Percentiles rank a stretch among this genome's conserved stretches.
phyloP scores from a whole-genome alignment of 2,113 vertebrate species.

The Ivindomyrus marchei region DNA sequence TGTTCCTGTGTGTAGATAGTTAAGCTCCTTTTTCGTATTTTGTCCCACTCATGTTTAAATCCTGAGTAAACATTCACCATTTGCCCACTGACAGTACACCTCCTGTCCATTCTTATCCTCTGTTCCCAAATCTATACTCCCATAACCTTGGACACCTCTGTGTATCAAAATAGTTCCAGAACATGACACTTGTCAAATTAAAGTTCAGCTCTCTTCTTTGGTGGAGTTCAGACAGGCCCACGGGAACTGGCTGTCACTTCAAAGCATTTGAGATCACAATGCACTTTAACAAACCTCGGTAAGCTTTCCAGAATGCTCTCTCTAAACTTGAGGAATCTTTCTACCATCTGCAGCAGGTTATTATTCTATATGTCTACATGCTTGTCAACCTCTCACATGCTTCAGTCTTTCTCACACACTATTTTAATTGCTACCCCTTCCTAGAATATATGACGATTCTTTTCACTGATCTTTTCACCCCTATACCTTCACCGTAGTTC shows the following conservation, averaged over 20 bases:
- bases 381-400: neutral
- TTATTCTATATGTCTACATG: neutral
- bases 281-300: slow-evolving; percentile 26
- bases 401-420: neutral
- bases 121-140: slow-evolving; percentile 27
- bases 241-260: slow-evolving; percentile 38
- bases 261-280: slow-evolving; percentile 27
- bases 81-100: neutral
- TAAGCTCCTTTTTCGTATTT: neutral
- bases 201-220: slow-evolving; percentile 30
- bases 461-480: neutral
- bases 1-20: neutral
- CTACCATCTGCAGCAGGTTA: neutral
- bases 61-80: neutral
- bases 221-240: slow-evolving; percentile 25
- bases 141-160: slow-evolving; percentile 9
- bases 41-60: neutral
- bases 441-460: neutral
- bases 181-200: slow-evolving; percentile 27
- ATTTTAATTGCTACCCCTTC: neutral
- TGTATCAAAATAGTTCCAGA: slow-evolving; percentile 27
- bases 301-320: slow-evolving; percentile 15
- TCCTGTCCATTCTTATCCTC: slow-evolving; percentile 18
- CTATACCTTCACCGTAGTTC: neutral
- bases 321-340: neutral